Conservation (phyloP, 2,888 invertebrate species). For the Drosophila meridionalis region DNA sequence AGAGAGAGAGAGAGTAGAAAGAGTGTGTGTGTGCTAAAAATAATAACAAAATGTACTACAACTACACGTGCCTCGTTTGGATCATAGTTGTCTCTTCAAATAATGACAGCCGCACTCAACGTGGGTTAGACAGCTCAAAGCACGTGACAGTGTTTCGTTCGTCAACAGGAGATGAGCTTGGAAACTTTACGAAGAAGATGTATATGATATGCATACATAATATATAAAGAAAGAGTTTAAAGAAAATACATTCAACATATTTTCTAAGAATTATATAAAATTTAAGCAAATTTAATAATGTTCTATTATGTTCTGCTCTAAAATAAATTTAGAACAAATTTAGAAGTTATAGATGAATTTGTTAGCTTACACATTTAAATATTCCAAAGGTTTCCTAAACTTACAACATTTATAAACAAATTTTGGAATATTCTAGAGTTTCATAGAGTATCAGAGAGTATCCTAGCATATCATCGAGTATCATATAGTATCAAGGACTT, state of each 20-base stretch:
- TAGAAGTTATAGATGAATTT: neutral
- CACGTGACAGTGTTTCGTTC: conserved; percentile 1
- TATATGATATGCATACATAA: neutral
- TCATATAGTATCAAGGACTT: too few relatives aligned
- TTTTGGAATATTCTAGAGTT: too few relatives aligned
- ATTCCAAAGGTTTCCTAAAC: neutral
- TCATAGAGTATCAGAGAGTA: too few relatives aligned
- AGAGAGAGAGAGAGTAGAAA: neutral
- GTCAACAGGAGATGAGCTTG: neutral
- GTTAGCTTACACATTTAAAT: neutral
- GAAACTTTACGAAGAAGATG: neutral
- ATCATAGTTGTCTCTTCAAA: conserved; percentile 15
- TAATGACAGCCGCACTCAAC: conserved; percentile 14
- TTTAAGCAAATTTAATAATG: neutral
- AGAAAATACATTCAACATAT: neutral
- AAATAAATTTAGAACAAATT: neutral
- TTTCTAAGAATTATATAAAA: neutral
- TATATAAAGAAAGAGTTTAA: neutral
- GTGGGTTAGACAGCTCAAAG: conserved; percentile 11
- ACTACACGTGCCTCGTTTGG: conserved; percentile 22
- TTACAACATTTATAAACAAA: neutral
- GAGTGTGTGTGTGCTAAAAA: conserved; percentile 18
- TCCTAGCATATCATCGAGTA: neutral
- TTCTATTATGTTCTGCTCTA: too few relatives aligned
- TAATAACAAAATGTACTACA: conserved; percentile 36